Percentiles rank a stretch among this genome's conserved stretches.
Evolutionary conservation across 2,113 vertebrate genomes (phyloP).

Genomic region (Chamaea fasciata): DNA sequence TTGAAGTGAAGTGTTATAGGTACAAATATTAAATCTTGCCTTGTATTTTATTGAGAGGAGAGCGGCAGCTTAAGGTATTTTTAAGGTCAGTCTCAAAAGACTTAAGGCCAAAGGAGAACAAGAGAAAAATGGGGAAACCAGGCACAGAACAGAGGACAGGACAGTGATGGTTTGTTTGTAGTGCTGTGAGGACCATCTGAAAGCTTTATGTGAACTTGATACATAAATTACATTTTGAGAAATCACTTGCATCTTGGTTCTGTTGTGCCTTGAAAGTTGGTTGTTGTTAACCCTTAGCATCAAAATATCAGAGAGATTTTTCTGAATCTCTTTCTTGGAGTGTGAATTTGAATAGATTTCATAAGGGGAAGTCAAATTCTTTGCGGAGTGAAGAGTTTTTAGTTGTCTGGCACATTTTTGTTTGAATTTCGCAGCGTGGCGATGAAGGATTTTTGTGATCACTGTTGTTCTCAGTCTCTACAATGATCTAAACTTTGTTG

Average conservation of each 20-base stretch:
- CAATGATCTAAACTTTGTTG: background rate
- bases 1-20: background rate
- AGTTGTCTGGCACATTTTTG: background rate
- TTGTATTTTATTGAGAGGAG: background rate
- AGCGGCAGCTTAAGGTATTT: background rate
- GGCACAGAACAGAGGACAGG: background rate
- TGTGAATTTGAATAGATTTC: background rate
- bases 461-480: background rate
- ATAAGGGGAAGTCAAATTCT: background rate
- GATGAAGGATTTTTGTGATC: background rate
- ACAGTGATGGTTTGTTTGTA: background rate
- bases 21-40: background rate
- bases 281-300: background rate
- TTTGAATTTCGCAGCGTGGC: background rate
- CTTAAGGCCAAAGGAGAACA: background rate
- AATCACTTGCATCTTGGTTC: background rate
- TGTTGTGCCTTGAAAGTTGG: background rate
- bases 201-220: background rate
- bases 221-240: background rate
- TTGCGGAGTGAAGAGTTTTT: background rate
- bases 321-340: background rate
- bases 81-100: background rate
- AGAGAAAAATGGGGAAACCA: background rate
- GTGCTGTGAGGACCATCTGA: background rate
- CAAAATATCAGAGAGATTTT: background rate